Evolutionary conservation across 1,140 invertebrate species (phyloP), one percentile per base, ranked within the genome.

Genomic region (Temnothorax nylanderi): DNA sequence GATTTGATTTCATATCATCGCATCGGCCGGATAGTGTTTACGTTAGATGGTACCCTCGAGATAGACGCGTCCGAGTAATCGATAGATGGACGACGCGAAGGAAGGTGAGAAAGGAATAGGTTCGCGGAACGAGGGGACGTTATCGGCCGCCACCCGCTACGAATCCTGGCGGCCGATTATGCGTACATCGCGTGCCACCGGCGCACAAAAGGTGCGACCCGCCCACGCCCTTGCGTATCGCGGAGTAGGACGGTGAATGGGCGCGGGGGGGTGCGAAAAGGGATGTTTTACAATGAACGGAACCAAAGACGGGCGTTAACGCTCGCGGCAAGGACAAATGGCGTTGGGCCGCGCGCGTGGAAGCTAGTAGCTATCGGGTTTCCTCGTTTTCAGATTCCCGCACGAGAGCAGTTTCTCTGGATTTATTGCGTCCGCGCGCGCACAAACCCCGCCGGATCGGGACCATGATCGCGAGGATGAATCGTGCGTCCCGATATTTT

Each of bases 221-320:
- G 72, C 85, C 89, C 87, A 88, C 76, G 74, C 60, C 75, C 78
- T 75, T 78, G 87, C 87, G 75, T 80, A 75, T 82, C 74, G 74
- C 72, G 56, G 26, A 85, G 87, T 41, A 80, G 78, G 81, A 72
- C 86, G 87, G 90, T 72, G 78, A 67, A 84, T 69, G 56, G 69
- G 54, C n/a, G 49, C 58, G 87, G 65, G 77, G 85, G 82, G 65
- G 78, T 80, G 91, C 91, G 92, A 94, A 94, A 94, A 94, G 94
- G 94, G 94, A 94, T 94, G 94, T 94, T 94, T 94, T 92, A 94
- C 93, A 94, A 94, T 94, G 93, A 94, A 92, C 85, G 86, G 88
- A 81, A 88, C 87, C 89, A 82, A 88, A 87, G 78, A 90, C 89
- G 91, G 93, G 92, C 93, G 94, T 94, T 94, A 94, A 93, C 92